Evolutionary conservation across 2,888 invertebrate species (phyloP).

Genomic region (Julus scanicus): DNA sequence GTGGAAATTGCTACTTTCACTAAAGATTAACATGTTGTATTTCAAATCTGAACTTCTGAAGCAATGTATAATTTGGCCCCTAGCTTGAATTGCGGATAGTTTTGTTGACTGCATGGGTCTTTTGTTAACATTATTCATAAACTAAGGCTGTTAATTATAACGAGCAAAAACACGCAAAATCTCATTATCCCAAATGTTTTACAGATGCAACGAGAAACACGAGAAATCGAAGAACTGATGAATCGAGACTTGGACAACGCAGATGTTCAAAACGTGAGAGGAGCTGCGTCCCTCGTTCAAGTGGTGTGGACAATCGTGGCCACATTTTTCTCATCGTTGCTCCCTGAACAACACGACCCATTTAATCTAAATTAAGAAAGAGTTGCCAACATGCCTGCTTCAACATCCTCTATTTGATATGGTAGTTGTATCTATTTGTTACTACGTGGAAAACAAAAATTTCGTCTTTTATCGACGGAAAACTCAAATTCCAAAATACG

Average conservation of each 20-base stretch:
- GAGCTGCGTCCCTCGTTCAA: slow-evolving; percentile 73
- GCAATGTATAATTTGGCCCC: too few relatives aligned
- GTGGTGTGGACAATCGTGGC: slow-evolving; percentile 90
- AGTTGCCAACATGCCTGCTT: not conserved
- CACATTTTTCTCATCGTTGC: slow-evolving; percentile 91
- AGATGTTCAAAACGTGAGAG: not conserved
- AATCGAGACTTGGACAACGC: slow-evolving; percentile 56
- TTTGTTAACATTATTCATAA: too few relatives aligned
- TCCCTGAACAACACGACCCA: slow-evolving; percentile 80
- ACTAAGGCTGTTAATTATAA: too few relatives aligned
- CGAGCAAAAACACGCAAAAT: too few relatives aligned
- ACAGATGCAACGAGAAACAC: slow-evolving; percentile 52
- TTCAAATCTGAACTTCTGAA: too few relatives aligned
- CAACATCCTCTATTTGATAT: not conserved
- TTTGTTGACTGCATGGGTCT: too few relatives aligned
- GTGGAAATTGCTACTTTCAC: too few relatives aligned
- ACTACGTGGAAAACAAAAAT: not conserved
- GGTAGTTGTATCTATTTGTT: slow-evolving; percentile 16
- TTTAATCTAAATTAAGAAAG: not conserved
- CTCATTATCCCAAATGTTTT: too few relatives aligned
- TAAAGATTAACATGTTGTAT: too few relatives aligned
- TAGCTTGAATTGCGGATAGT: too few relatives aligned
- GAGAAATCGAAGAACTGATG: slow-evolving; percentile 58
- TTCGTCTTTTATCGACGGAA: not conserved
- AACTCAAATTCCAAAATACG: not conserved